Evolutionary conservation across 2,113 vertebrate genomes (phyloP).

Genomic region (Gadus macrocephalus): DNA sequence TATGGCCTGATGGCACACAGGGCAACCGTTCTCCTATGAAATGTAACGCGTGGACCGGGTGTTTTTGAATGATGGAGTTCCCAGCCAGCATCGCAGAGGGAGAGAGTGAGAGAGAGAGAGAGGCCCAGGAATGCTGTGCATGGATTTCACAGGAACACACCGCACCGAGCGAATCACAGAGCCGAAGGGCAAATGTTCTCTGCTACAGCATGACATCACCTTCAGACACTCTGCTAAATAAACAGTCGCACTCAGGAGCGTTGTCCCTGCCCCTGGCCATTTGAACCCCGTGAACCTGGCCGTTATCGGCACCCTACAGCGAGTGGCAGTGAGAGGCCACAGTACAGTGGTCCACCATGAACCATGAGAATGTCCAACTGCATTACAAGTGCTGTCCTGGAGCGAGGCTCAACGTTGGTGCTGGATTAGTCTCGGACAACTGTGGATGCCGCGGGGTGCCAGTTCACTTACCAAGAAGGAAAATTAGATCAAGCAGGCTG

Average conservation of each 20-base stretch:
- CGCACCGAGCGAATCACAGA: background rate
- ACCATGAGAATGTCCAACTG: no score
- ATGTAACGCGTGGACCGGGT: no score
- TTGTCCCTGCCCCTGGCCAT: slow-evolving; percentile 25
- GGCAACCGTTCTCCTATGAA: no score
- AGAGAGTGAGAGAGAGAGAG: no score
- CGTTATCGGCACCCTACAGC: background rate
- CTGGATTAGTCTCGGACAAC: background rate
- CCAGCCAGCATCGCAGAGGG: no score
- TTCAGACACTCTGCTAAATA: slow-evolving; percentile 43
- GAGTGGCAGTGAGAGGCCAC: slow-evolving; percentile 12
- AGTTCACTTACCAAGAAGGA: background rate
- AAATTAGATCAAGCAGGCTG: slow-evolving; percentile 3
- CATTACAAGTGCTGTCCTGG: background rate
- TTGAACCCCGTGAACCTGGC: slow-evolving; percentile 15
- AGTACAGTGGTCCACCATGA: no score
- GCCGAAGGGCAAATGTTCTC: slow-evolving; percentile 12
- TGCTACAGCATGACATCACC: slow-evolving; percentile 44
- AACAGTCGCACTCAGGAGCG: slow-evolving; percentile 27
- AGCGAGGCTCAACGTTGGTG: background rate
- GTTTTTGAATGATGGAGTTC: no score
- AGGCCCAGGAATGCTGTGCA: background rate
- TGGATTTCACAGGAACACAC: background rate
- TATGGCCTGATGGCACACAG: no score
- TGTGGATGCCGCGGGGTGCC: background rate